Evolutionary conservation across 2,113 vertebrate species (phyloP).

Genomic region (human (Homo sapiens)): DNA sequence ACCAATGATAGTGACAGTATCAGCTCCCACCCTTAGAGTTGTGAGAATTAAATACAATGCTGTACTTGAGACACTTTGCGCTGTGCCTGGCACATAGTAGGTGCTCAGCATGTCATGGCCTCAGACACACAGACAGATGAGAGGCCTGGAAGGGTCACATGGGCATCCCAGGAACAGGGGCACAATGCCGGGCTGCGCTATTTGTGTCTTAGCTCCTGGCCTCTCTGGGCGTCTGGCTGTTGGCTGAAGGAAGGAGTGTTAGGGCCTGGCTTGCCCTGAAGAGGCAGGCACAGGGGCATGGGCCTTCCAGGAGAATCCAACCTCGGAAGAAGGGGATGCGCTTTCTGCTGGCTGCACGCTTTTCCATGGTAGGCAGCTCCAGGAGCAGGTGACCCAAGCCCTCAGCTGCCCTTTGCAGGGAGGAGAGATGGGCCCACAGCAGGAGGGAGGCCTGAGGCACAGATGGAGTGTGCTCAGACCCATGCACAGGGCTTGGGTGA

Average conservation of each 20-base stretch:
- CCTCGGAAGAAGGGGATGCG: neutral
- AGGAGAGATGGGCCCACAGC: neutral
- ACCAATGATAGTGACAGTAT: neutral
- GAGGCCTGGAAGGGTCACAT: neutral
- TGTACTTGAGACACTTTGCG: neutral
- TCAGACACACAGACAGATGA: no score
- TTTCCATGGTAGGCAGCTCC: neutral
- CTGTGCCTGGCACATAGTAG: neutral
- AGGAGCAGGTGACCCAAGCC: neutral
- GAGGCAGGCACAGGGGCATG: neutral
- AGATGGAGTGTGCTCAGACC: neutral
- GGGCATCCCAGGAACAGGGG: neutral
- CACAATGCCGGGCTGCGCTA: neutral
- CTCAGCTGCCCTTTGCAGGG: fast-evolving
- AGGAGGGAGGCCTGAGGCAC: neutral
- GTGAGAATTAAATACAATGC: neutral
- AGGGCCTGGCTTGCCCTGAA: neutral
- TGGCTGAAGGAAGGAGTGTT: neutral
- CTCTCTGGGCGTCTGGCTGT: neutral
- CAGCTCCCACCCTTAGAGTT: neutral
- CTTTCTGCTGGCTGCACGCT: neutral
- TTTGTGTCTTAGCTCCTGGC: neutral
- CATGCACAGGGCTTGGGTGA: fast-evolving
- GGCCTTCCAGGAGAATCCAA: neutral
- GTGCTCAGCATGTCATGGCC: neutral